A percentile compares a stretch with the other conserved stretches of the same genome.
Evolutionary conservation across 2,888 invertebrate species (phyloP).

Genomic region (Cataglyphis albicans): DNA sequence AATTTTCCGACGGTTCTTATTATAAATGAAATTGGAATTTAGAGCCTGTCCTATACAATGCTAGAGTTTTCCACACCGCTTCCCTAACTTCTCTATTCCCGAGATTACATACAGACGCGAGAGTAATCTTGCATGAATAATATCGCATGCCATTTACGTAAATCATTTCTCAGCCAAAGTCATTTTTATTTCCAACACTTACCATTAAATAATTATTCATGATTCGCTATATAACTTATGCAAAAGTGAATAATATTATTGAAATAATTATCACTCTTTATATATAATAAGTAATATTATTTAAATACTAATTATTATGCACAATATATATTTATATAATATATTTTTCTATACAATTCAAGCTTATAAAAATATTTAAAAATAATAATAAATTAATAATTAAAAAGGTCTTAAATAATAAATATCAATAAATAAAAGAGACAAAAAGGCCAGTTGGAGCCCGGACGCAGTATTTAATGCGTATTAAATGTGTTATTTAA

Average conservation of each 20-base stretch:
- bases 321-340: too few species aligned
- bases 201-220: not conserved
- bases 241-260: not conserved
- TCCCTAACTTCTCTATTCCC: not conserved
- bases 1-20: not conserved
- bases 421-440: too few species aligned
- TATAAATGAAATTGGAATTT: constrained; percentile 4
- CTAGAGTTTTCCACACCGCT: not conserved
- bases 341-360: not conserved
- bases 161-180: not conserved
- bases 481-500: too few species aligned
- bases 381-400: too few species aligned
- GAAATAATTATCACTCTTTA: not conserved
- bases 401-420: too few species aligned
- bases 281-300: not conserved
- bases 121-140: constrained; percentile 8
- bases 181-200: not conserved
- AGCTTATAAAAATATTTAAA: not conserved
- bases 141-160: not conserved
- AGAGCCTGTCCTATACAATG: not conserved
- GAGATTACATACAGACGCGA: not conserved
- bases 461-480: too few species aligned
- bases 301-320: too few species aligned
- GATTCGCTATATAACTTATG: not conserved
- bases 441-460: too few species aligned